phyloP scores from a whole-genome alignment of 2,797 vertebrate genomes.

The Knipowitschia caucasica region DNA sequence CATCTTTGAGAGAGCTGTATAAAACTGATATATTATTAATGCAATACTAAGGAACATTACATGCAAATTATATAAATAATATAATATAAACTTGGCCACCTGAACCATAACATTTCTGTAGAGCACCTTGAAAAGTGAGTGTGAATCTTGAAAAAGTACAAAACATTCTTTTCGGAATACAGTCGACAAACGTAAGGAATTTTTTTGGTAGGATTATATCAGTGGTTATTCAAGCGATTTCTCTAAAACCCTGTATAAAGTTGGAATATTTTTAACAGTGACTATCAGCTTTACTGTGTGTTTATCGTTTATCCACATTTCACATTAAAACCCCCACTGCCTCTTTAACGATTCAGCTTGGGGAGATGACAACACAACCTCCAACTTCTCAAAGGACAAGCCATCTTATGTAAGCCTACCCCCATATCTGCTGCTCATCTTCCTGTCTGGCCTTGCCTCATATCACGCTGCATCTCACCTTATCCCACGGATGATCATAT shows the following conservation, averaged over 20 bases:
- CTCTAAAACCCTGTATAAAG: not conserved
- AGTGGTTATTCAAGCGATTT: not conserved
- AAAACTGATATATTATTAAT: too few species aligned
- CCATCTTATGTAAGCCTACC: conserved; percentile 16
- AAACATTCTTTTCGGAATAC: too few species aligned
- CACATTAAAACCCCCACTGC: conserved; percentile 14
- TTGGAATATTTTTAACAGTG: not conserved
- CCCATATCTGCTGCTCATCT: conserved; percentile 15
- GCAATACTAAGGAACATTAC: too few species aligned
- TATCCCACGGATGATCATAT: not conserved
- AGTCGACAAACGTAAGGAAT: not conserved
- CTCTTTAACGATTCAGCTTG: conserved; percentile 26
- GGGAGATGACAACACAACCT: conserved; percentile 14
- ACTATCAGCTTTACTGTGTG: not conserved
- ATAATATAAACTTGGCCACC: too few species aligned
- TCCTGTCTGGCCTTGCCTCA: conserved; percentile 1
- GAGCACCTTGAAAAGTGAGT: too few species aligned
- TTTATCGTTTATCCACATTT: conserved; percentile 8
- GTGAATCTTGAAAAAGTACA: too few species aligned
- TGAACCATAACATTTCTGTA: too few species aligned
- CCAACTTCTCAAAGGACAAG: conserved; percentile 26
- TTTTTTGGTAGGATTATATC: not conserved
- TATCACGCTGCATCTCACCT: not conserved
- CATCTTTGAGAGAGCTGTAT: too few species aligned
- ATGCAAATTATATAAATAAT: too few species aligned